A percentile compares a stretch with the other conserved stretches of the same genome.
phyloP scores from a whole-genome alignment of 2,113 vertebrate species.

The Heterotis niloticus region DNA sequence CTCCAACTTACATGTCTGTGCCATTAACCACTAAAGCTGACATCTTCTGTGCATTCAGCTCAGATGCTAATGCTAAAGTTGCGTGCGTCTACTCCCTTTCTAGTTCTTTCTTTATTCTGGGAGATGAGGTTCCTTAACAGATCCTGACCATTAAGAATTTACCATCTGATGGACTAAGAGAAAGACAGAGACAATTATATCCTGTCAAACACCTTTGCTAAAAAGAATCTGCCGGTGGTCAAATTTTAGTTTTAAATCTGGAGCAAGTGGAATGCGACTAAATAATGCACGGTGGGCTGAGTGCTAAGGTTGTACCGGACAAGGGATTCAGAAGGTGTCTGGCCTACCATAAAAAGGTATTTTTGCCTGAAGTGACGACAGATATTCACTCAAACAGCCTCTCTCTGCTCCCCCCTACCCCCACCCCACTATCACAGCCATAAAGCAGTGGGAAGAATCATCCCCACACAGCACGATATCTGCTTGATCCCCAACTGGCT shows the following conservation, averaged over 20 bases:
- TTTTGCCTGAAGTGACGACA: background rate
- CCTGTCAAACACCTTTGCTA: background rate
- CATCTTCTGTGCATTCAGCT: too few relatives aligned
- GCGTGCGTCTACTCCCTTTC: too few relatives aligned
- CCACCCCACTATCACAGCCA: background rate
- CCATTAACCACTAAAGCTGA: too few relatives aligned
- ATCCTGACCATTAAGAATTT: background rate
- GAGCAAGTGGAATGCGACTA: background rate
- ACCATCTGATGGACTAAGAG: background rate
- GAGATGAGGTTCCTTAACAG: too few relatives aligned
- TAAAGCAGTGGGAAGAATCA: background rate
- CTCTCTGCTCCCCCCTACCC: background rate
- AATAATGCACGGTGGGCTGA: background rate
- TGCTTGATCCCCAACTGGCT: background rate
- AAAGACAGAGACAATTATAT: background rate
- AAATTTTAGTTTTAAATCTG: conserved; percentile 8
- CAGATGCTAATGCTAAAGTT: too few relatives aligned
- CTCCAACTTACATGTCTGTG: too few relatives aligned
- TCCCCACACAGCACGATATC: background rate
- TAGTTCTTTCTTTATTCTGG: too few relatives aligned
- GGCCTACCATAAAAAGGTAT: background rate
- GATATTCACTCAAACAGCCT: conserved; percentile 10
- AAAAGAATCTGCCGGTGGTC: background rate
- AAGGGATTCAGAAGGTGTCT: background rate
- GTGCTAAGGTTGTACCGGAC: background rate